These are phyloP conservation scores for Heterochromis multidens DNA, from an alignment of 2,113 vertebrate genomes.

Conservation along the genomic window DNA sequence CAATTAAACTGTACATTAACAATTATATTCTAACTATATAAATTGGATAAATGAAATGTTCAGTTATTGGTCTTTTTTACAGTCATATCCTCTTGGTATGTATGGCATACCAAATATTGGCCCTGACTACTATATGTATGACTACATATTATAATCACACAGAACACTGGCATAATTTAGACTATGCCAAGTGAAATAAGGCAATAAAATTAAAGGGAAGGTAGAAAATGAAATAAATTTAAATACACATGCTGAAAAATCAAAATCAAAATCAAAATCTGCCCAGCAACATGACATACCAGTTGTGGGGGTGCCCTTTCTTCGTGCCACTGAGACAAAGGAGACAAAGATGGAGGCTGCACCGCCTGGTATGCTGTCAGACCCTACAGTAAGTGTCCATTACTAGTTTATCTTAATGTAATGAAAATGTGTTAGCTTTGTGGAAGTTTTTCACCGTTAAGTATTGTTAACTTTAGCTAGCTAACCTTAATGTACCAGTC, in stretches of 20 bases:
- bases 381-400: not conserved
- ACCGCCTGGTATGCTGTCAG: not conserved
- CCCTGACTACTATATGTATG: no score
- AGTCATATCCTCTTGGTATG: not conserved
- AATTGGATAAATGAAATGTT: not conserved
- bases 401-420: not conserved
- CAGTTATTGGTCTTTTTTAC: not conserved
- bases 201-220: no score
- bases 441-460: rapidly evolving
- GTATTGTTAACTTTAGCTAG: not conserved
- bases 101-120: no score
- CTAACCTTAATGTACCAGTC: rapidly evolving
- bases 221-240: not conserved
- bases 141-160: no score
- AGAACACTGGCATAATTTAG: no score
- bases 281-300: not conserved
- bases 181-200: no score
- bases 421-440: not conserved
- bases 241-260: not conserved
- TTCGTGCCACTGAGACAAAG: not conserved
- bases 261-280: not conserved
- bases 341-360: no score
- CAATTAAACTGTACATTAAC: not conserved
- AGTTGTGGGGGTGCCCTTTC: rapidly evolving
- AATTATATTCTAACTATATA: not conserved